These are phyloP conservation scores for Smutsia gigantea DNA, from an alignment of 2,797 vertebrate genomes.

Conservation along the genomic window DNA sequence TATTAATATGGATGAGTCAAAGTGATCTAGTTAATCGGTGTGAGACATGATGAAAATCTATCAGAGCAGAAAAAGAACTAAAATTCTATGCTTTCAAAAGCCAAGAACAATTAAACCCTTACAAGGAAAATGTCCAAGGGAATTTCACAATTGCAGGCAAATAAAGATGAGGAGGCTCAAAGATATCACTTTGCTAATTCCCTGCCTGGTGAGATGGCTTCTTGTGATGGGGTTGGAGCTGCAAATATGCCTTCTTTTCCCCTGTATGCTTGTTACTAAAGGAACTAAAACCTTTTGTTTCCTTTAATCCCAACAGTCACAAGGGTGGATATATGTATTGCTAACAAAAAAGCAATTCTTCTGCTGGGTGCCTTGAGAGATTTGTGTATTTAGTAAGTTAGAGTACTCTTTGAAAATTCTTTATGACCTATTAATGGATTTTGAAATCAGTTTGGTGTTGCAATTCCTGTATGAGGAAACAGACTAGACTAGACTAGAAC, in stretches of 20 bases:
- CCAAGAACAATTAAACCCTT: constrained; percentile 63
- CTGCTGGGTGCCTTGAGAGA: background rate
- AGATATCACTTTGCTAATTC: background rate
- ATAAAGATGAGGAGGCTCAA: background rate
- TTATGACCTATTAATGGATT: background rate
- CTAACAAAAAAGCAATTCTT: background rate
- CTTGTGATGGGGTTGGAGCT: background rate
- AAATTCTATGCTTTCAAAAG: constrained; percentile 59
- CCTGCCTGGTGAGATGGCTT: background rate
- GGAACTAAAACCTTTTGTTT: background rate
- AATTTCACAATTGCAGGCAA: constrained; percentile 46
- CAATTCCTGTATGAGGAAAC: background rate
- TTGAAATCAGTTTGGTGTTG: background rate
- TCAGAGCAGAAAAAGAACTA: constrained; percentile 62
- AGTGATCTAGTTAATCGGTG: constrained; percentile 63
- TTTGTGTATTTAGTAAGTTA: background rate
- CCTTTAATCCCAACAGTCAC: background rate
- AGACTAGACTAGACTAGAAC: background rate
- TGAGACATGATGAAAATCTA: constrained; percentile 68
- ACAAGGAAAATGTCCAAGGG: constrained; percentile 61
- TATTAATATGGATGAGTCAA: constrained; percentile 83
- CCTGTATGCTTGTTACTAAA: background rate
- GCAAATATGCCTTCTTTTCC: background rate
- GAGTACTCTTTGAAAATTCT: background rate
- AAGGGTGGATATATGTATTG: background rate